Conservation (phyloP, 2,113 vertebrate genomes). For the Rallus limicola region DNA sequence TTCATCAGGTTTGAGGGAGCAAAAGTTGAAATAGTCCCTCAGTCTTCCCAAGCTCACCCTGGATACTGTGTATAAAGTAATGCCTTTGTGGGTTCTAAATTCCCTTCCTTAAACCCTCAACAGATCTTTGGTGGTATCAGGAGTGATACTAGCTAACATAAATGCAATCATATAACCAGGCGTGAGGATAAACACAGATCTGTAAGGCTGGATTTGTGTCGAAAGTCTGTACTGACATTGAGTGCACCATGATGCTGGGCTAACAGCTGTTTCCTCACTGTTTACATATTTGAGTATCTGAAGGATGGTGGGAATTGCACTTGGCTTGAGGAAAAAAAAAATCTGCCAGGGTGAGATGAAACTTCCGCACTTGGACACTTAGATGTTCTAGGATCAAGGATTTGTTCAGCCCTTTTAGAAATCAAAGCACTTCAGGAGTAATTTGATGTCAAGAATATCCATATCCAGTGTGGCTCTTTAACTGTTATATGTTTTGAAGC, state of each 20-base stretch:
- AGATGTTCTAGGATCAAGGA: background rate
- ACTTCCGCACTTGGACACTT: background rate
- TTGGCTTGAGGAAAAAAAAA: background rate
- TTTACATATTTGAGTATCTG: background rate
- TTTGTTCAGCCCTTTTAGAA: background rate
- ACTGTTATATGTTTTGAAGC: background rate
- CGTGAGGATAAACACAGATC: background rate
- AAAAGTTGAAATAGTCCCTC: background rate
- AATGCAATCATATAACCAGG: background rate
- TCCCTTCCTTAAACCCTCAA: background rate
- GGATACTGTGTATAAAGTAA: background rate
- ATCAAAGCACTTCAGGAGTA: background rate
- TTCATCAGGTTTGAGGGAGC: background rate
- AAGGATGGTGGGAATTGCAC: background rate
- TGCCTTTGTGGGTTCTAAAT: background rate
- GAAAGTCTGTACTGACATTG: too few species aligned
- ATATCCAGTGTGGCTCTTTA: background rate
- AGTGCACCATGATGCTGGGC: rapidly evolving
- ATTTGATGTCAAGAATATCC: background rate
- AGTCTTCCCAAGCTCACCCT: background rate
- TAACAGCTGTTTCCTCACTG: background rate
- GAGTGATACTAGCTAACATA: background rate
- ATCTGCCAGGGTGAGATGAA: background rate
- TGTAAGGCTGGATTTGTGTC: background rate
- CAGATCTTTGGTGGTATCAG: background rate